Evolutionary conservation across 2,888 invertebrate species (phyloP).

Genomic region (Mimumesa dahlbomi): DNA sequence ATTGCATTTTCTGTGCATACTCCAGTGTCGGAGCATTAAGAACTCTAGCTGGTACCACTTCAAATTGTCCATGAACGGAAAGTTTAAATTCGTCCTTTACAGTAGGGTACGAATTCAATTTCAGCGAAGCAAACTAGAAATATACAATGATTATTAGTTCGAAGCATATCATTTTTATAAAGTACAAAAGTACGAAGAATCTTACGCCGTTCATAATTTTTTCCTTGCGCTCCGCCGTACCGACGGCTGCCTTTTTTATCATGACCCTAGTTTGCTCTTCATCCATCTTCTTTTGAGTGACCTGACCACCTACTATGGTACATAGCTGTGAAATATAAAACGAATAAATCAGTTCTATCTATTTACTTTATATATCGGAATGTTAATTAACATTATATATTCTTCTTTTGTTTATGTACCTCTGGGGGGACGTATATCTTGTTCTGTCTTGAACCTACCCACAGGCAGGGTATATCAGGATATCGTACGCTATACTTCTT

Average conservation of each 20-base stretch:
- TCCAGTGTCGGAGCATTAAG: constrained; percentile 88
- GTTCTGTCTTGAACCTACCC: constrained; percentile 87
- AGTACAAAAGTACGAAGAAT: too few relatives aligned
- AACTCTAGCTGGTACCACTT: constrained; percentile 89
- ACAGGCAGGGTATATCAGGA: constrained; percentile 90
- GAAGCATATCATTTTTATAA: too few relatives aligned
- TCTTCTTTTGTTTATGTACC: constrained; percentile 73
- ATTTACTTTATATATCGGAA: not conserved
- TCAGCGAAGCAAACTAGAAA: constrained; percentile 69
- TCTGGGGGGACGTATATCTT: constrained; percentile 92
- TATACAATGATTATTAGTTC: too few relatives aligned
- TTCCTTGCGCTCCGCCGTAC: constrained; percentile 87
- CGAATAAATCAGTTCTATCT: not conserved
- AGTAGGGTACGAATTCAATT: constrained; percentile 83
- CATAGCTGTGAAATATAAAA: constrained; percentile 65
- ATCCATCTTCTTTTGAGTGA: constrained; percentile 88
- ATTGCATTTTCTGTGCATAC: constrained; percentile 80
- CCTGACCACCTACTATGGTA: constrained; percentile 88
- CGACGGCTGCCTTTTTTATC: constrained; percentile 92
- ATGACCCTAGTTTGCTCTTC: constrained; percentile 92
- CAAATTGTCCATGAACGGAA: constrained; percentile 87
- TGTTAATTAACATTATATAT: not conserved
- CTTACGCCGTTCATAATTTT: constrained; percentile 90
- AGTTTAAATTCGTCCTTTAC: constrained; percentile 89
- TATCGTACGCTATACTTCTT: constrained; percentile 81